Evolutionary conservation across 1,140 invertebrate genomes (phyloP).

Genomic region (Calephelis virginiensis): DNA sequence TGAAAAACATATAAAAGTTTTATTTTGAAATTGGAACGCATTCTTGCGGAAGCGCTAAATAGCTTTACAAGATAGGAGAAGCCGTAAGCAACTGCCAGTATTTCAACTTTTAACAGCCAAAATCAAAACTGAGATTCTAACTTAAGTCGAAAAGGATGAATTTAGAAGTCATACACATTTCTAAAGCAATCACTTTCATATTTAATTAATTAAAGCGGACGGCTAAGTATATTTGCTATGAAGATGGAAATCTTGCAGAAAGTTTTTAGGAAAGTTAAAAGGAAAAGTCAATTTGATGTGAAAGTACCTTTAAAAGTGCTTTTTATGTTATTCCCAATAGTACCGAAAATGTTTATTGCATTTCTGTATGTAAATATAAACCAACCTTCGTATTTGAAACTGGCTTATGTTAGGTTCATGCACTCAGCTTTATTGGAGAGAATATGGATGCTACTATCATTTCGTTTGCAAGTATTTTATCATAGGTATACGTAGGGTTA

Average conservation of each 20-base stretch:
- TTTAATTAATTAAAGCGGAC: constrained; percentile 1
- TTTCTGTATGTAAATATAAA: not conserved
- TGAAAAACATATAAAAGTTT: no score
- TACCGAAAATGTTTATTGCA: constrained; percentile 2
- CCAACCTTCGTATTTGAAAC: constrained; percentile 29
- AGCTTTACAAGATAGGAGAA: no score
- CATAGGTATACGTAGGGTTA: no score
- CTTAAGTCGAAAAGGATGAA: not conserved
- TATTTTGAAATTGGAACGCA: no score
- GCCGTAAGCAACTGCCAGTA: no score
- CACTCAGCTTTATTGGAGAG: constrained; percentile 42
- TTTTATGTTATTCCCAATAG: not conserved
- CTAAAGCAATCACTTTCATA: not conserved
- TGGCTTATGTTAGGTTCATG: constrained; percentile 39
- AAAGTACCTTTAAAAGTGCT: not conserved
- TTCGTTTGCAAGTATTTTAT: constrained; percentile 8
- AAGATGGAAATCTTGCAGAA: not conserved
- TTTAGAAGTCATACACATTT: not conserved
- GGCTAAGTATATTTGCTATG: not conserved
- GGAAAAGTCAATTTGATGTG: constrained; percentile 13
- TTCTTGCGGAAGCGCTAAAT: no score
- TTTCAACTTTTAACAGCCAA: no score
- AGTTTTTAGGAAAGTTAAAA: constrained; percentile 11
- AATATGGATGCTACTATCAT: constrained; percentile 33
- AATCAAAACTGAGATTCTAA: no score